Evolutionary conservation across 2,888 invertebrate species (phyloP), one percentile per base, ranked within the genome.

Genomic region (Dicycla oo): DNA sequence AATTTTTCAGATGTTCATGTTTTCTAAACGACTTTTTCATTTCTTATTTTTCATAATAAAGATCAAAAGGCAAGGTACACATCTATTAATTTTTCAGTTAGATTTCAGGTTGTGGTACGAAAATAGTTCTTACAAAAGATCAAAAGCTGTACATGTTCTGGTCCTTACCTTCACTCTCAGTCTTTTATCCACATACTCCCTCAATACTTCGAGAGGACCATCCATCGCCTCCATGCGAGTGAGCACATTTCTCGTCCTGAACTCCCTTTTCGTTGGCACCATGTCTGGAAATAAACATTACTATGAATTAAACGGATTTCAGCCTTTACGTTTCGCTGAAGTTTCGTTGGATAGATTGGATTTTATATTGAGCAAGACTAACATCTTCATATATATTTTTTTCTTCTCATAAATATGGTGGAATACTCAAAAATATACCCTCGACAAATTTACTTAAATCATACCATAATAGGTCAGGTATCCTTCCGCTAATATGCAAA

Each of bases 201-300:
- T 96, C 20, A 98, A 92, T n/a, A 96, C 90, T 1, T 94, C 93
- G 43, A 98, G 91, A 0, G 98, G 98, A 0, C 98, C 98, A 0
- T 88, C 85, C 30, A 93, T 94, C 0, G 85, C 88, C 53, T 96
- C 95, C 92, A 97, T 97, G 65, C 95, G 89, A 0, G 94, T 94
- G 54, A 95, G 83, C 2, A 95, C 89, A 78, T 95, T 95, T 64
- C 80, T 91, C 3, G 45, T 18, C 38, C 65, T 89, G 56, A 66
- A 88, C 71, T 86, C 82, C 30, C 57, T 87, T 49, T 72, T 80
- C 18, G 57, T 63, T 30, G 70, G 49, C 26, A 56, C 51, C 57
- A 79, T 7, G 3, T 2, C 81, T 81, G 58, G 18, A 79, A 70
- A 57, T 26, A 67, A 64, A 53, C 30, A 54, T 18, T 34, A 15